Percentiles rank a stretch among this genome's conserved stretches.
phyloP scores from a whole-genome alignment of 2,797 vertebrate species.

The Ctenochaetus hawaiiensis region DNA sequence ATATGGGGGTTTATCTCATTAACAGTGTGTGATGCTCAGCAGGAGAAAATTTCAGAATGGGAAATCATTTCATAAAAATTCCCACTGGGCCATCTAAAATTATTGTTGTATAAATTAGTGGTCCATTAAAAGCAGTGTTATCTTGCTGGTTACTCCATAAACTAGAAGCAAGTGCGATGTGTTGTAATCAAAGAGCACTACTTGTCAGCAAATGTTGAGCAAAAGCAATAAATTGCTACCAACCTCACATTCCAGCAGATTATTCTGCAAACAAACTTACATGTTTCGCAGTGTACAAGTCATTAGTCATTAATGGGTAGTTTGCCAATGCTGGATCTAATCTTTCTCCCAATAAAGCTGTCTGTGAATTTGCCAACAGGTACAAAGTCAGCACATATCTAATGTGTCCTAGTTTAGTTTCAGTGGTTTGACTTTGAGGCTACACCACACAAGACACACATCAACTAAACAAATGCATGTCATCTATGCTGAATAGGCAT shows the following conservation, averaged over 20 bases:
- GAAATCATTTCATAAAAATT: neutral
- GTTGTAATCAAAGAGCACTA: neutral
- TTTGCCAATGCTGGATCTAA: neutral
- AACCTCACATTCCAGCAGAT: neutral
- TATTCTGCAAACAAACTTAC: neutral
- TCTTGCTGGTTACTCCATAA: neutral
- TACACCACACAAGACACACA: neutral
- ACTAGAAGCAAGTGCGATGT: neutral
- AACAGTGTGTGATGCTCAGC: neutral
- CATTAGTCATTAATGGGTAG: neutral
- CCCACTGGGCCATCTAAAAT: neutral
- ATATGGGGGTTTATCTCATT: neutral
- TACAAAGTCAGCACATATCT: neutral
- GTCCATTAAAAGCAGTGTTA: slow-evolving; percentile 3
- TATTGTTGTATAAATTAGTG: neutral
- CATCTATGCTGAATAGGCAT: slow-evolving; percentile 3
- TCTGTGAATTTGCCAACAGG: neutral
- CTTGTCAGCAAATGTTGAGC: slow-evolving; percentile 3
- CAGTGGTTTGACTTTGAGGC: neutral
- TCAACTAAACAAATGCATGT: slow-evolving; percentile 24
- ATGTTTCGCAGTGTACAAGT: neutral
- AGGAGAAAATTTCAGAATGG: neutral
- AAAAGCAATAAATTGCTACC: neutral
- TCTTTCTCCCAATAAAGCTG: neutral
- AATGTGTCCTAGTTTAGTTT: neutral